Base-by-base conservation (phyloP, 2,888 invertebrate species). In the Dicyrtomina minuta region DNA sequence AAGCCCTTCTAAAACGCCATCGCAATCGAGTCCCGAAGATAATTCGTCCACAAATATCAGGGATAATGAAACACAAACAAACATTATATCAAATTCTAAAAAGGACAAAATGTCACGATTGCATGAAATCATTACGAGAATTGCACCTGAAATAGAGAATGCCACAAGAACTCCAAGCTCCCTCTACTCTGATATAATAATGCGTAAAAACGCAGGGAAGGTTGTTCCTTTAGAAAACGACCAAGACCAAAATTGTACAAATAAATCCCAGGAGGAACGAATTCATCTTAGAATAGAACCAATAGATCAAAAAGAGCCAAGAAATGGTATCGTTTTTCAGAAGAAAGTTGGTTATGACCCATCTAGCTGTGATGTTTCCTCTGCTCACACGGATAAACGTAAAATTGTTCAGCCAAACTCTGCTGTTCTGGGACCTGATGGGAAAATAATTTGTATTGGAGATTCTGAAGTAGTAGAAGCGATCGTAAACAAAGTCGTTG, bases 381-480 rank as follows among this genome's bases (percentile, higher is more conserved):
- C 26, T 51, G n/a, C n/a, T 12, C 33, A 46, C 1, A 17, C 20
- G 56, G 67, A 53, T 39, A 55, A n/a, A 12, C 27, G 17, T 26
- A 65, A 64, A 55, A 61, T 86, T 77, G 81, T 85, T 76, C 81
- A 83, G 56, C 81, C 82, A n/a, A 82, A 86, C 73, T 86, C 86
- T 75, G 88, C 86, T 10, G 83, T 88, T 51, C 81, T 90, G 44
- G 88, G 88, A 73, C 82, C 85, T 2, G 88, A 89, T 82, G 90
- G 90, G n/a, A 87, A 87, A 79, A 84, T 85, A 49, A 77, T 84
- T 72, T 80, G 70, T 60, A 65, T 71, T 27, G 75, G 75, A 33
- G 66, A 70, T 12, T 70, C 64, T 13, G 69, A 66, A 26, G 71
- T 65, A 22, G 72, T 77, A 3, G 73, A 77, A 59, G 24, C 46